phyloP scores from a whole-genome alignment of 1,140 invertebrate species.

The Archivesica marissinica region DNA sequence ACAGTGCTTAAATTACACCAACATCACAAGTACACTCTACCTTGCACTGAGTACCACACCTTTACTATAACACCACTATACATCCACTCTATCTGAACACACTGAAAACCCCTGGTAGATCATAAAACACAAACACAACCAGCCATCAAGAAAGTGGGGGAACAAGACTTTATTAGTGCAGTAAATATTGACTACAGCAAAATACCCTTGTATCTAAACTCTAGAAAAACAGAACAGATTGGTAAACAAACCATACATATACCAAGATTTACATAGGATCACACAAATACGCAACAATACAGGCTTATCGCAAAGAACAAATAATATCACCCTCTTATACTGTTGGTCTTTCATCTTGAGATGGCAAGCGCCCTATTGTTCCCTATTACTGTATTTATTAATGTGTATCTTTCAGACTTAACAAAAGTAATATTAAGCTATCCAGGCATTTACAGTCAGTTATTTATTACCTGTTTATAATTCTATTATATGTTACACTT shows the following conservation, averaged over 20 bases:
- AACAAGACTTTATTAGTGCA: constrained; percentile 54
- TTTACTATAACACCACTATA: background rate
- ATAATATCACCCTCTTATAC: background rate
- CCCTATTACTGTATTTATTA: background rate
- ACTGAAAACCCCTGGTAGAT: background rate
- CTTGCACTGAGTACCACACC: background rate
- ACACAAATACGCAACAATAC: constrained; percentile 1
- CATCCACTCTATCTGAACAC: no score
- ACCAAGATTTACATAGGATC: constrained; percentile 13
- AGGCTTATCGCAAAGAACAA: background rate
- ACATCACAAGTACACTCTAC: background rate
- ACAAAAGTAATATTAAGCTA: background rate
- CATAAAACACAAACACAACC: background rate
- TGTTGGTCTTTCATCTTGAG: background rate
- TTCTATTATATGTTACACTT: no score
- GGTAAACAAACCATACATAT: background rate
- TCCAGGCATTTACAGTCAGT: background rate
- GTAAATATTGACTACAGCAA: constrained; percentile 43
- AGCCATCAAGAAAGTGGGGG: constrained; percentile 12
- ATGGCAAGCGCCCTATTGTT: constrained; percentile 3
- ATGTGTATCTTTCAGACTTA: constrained; percentile 10
- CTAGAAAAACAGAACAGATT: constrained; percentile 22
- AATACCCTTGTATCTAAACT: constrained; percentile 26
- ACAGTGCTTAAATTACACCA: background rate
- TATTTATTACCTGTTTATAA: background rate